phyloP scores from a whole-genome alignment of 2,888 invertebrate genomes.

The Gryllus longicercus region DNA sequence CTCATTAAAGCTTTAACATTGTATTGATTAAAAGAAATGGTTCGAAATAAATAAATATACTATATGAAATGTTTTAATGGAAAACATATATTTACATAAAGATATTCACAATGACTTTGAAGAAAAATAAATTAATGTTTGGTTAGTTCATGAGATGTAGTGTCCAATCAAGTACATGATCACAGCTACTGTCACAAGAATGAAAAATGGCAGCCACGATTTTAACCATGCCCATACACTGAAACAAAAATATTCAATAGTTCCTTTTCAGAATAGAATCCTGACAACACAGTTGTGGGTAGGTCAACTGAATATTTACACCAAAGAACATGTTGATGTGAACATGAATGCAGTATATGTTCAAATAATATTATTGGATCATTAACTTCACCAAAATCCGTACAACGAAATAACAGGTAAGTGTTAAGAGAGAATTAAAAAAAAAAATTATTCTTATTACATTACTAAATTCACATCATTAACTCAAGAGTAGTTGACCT shows the following conservation, averaged over 20 bases:
- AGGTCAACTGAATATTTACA: too few species aligned
- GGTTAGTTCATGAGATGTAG: too few species aligned
- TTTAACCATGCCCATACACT: constrained; percentile 67
- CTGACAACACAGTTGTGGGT: too few species aligned
- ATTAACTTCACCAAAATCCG: too few species aligned
- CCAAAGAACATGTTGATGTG: too few species aligned
- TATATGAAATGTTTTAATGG: not conserved
- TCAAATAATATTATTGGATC: too few species aligned
- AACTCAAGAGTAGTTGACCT: constrained; percentile 31
- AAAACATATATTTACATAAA: not conserved
- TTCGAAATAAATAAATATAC: not conserved
- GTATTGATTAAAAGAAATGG: not conserved
- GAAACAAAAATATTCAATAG: constrained; percentile 42
- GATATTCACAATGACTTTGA: not conserved
- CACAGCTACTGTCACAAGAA: constrained; percentile 47
- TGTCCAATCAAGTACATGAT: constrained; percentile 32
- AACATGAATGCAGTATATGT: too few species aligned
- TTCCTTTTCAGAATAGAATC: too few species aligned
- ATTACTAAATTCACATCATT: too few species aligned
- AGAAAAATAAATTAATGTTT: not conserved
- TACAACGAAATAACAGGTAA: too few species aligned
- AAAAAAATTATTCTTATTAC: too few species aligned
- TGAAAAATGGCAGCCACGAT: constrained; percentile 78
- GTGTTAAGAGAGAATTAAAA: too few species aligned
- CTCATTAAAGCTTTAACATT: not conserved